phyloP scores from a whole-genome alignment of 2,113 vertebrate genomes.

The Oceanites oceanicus region DNA sequence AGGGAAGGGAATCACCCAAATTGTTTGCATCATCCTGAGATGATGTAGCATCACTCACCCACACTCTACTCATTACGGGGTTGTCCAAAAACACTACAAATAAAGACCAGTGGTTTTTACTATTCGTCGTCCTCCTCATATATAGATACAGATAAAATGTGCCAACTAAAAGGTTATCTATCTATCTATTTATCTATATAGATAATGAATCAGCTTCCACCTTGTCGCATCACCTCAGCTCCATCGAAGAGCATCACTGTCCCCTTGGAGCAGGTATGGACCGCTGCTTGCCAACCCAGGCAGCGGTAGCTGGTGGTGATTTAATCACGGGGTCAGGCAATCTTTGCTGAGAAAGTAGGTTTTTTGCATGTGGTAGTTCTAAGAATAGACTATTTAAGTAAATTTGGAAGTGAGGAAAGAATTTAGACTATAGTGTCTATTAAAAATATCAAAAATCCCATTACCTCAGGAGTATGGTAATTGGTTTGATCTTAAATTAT shows the following conservation, averaged over 20 bases:
- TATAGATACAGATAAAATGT: neutral
- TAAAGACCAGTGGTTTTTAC: neutral
- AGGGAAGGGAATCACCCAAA: neutral
- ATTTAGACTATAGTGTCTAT: neutral
- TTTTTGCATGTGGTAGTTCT: neutral
- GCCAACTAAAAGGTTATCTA: neutral
- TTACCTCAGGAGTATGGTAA: neutral
- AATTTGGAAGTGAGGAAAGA: neutral
- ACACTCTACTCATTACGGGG: accelerated
- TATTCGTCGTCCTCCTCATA: neutral
- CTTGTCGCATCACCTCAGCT: neutral
- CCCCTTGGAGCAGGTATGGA: neutral
- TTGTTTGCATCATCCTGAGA: neutral
- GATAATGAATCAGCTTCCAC: neutral
- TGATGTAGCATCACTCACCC: neutral
- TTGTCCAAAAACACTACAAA: neutral
- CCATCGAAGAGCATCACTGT: neutral
- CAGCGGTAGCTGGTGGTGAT: neutral
- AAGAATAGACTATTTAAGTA: neutral
- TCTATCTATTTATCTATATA: no score
- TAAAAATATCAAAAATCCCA: neutral
- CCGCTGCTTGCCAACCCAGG: neutral
- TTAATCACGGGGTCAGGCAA: neutral
- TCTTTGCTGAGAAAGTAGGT: neutral
- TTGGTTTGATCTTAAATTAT: neutral